Percentiles rank a stretch among this genome's conserved stretches.
These are phyloP conservation scores for Reinhardtius hippoglossoides DNA, from an alignment of 2,113 vertebrate genomes.

Conservation along the genomic window DNA sequence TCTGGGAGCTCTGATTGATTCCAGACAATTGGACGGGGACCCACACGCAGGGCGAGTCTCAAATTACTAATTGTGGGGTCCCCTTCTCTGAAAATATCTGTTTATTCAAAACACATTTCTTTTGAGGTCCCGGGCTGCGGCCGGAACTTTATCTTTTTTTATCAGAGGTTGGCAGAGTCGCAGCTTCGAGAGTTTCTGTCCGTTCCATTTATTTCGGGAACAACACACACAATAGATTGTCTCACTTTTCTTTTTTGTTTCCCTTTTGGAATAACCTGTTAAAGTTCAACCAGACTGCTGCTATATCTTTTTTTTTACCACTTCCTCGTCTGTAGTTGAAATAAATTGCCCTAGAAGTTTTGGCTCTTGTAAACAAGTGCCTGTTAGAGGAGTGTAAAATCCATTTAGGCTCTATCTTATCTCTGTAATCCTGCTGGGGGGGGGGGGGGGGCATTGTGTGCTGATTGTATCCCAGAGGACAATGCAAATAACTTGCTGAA, in stretches of 20 bases:
- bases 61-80: slow-evolving; percentile 85
- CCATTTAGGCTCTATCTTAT: slow-evolving; percentile 74
- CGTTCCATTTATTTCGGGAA: slow-evolving; percentile 13
- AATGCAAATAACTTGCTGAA: slow-evolving; percentile 77
- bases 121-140: slow-evolving; percentile 45
- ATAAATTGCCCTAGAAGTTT: slow-evolving; percentile 48
- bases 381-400: slow-evolving; percentile 62
- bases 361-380: slow-evolving; percentile 58
- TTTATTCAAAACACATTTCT: slow-evolving; percentile 81
- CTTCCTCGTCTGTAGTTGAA: slow-evolving; percentile 6
- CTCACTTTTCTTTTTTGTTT: slow-evolving; percentile 16
- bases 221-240: not conserved
- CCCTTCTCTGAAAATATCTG: slow-evolving; percentile 78
- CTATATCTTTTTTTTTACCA: not conserved
- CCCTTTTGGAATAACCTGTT: slow-evolving; percentile 32
- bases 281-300: slow-evolving; percentile 22
- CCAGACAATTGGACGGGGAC: slow-evolving; percentile 83
- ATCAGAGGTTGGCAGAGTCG: slow-evolving; percentile 50
- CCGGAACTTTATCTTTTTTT: slow-evolving; percentile 36
- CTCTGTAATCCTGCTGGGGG: slow-evolving; percentile 73
- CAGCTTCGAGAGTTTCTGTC: slow-evolving; percentile 20
- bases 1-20: slow-evolving; percentile 86
- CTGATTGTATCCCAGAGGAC: slow-evolving; percentile 79
- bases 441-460: slow-evolving; percentile 62
- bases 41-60: slow-evolving; percentile 79